Evolutionary conservation across 35 echinoderm and acorn worm genomes (phyloP).

Genomic region (Lytechinus variegatus): DNA sequence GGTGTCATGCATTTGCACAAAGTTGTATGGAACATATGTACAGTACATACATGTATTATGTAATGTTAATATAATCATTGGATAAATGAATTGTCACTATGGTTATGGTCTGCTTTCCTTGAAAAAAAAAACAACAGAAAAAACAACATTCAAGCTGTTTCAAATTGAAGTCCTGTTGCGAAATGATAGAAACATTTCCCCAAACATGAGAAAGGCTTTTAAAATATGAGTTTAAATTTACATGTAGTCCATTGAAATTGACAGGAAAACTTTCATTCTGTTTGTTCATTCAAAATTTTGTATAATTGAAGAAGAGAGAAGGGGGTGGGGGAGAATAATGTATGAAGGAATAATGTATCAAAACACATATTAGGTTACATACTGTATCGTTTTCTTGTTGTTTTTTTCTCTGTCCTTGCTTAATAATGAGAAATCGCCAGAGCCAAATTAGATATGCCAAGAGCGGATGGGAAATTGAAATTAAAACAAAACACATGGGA

Average conservation of each 20-base stretch:
- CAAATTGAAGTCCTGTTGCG: too few relatives aligned
- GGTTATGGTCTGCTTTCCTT: too few relatives aligned
- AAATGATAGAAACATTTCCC: too few relatives aligned
- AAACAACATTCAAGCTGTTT: too few relatives aligned
- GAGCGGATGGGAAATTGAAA: conserved; percentile 10
- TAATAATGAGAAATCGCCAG: neutral
- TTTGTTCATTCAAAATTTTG: too few relatives aligned
- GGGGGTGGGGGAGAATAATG: neutral
- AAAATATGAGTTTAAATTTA: too few relatives aligned
- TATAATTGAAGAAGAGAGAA: too few relatives aligned
- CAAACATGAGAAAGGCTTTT: too few relatives aligned
- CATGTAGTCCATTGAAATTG: too few relatives aligned
- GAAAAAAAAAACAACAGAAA: too few relatives aligned
- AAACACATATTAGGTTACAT: too few relatives aligned
- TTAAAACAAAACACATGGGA: neutral
- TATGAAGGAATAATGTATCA: neutral
- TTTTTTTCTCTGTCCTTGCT: neutral
- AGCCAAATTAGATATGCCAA: neutral
- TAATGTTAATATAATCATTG: neutral
- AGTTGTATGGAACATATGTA: neutral
- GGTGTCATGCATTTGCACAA: neutral
- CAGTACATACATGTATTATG: neutral
- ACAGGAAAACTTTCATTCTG: too few relatives aligned
- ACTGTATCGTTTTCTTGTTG: neutral
- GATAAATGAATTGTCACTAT: neutral